These are phyloP conservation scores for Malurus leucopterus DNA, from an alignment of 2,797 vertebrate genomes.

Conservation along the genomic window DNA sequence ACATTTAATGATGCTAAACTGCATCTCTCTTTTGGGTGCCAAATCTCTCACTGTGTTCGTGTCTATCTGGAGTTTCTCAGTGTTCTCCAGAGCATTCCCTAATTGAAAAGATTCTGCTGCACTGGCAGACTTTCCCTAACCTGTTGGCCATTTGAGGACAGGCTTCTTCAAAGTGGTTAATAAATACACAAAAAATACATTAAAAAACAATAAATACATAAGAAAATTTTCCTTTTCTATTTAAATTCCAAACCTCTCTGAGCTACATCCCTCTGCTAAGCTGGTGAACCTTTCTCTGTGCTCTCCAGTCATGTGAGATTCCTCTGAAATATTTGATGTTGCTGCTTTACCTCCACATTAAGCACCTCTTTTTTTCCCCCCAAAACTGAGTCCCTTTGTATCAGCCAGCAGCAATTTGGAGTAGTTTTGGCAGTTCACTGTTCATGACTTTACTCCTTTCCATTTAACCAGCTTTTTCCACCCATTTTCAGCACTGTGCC, in stretches of 20 bases:
- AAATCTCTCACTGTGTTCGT: background rate
- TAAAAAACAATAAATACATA: background rate
- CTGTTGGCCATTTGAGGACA: background rate
- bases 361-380: background rate
- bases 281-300: background rate
- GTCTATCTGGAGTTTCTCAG: slow-evolving; percentile 36
- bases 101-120: slow-evolving; percentile 47
- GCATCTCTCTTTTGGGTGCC: slow-evolving; percentile 30
- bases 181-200: background rate
- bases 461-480: background rate
- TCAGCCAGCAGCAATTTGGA: background rate
- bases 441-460: background rate
- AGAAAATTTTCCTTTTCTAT: background rate
- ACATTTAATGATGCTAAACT: slow-evolving; percentile 26
- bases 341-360: background rate
- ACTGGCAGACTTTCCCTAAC: slow-evolving; percentile 12
- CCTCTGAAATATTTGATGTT: background rate
- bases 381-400: background rate
- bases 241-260: background rate
- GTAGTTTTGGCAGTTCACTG: background rate
- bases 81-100: slow-evolving; percentile 35
- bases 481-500: background rate
- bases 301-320: background rate
- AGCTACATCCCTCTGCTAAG: background rate
- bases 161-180: slow-evolving; percentile 14